Percentiles rank a stretch among this genome's conserved stretches.
Evolutionary conservation across 2,797 vertebrate species (phyloP).

Genomic region (Lepilemur ruficaudatus): DNA sequence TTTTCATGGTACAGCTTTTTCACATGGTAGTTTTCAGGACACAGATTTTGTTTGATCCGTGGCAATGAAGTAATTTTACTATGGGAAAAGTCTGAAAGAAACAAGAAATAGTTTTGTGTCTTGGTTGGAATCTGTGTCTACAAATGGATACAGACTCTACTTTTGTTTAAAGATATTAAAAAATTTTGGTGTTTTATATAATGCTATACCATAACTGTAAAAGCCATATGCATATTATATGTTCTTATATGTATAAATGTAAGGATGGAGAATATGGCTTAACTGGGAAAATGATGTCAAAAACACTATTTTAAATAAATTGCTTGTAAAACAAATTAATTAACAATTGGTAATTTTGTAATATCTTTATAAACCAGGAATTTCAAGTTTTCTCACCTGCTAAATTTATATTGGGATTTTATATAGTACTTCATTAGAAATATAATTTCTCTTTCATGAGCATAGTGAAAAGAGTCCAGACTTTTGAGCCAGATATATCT

Average conservation of each 20-base stretch:
- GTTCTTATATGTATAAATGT: background rate
- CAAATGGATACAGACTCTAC: background rate
- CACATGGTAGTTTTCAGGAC: background rate
- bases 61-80: constrained; percentile 14
- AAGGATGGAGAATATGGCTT: background rate
- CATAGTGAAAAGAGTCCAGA: background rate
- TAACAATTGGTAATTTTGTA: background rate
- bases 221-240: background rate
- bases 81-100: background rate
- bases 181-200: background rate
- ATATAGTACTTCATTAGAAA: constrained; percentile 5
- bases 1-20: background rate
- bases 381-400: constrained; percentile 21
- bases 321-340: constrained; percentile 9
- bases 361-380: background rate
- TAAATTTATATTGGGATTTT: constrained; percentile 36
- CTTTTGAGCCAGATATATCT: background rate
- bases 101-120: background rate
- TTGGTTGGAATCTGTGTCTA: constrained; percentile 7
- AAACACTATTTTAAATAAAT: constrained; percentile 39
- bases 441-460: constrained; percentile 11
- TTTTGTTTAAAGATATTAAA: background rate
- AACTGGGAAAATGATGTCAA: background rate
- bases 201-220: background rate
- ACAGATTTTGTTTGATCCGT: constrained; percentile 28